A percentile compares a stretch with the other conserved stretches of the same genome.
Evolutionary conservation across 2,797 vertebrate genomes (phyloP).

Genomic region (Rhynchonycteris naso): DNA sequence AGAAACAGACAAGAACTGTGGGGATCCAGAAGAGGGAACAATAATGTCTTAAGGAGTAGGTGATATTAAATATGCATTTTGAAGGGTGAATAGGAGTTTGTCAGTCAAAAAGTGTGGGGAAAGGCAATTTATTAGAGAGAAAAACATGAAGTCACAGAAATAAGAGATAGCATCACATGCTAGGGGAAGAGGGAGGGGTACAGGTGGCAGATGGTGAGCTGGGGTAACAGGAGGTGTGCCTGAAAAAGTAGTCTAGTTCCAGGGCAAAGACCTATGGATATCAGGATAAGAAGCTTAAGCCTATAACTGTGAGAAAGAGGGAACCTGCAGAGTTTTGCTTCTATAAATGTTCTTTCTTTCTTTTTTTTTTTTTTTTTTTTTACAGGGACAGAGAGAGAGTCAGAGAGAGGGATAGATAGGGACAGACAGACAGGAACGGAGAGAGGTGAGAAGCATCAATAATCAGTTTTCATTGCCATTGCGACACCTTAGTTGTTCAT

Average conservation of each 20-base stretch:
- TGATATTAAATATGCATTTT: background rate
- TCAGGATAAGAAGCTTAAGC: background rate
- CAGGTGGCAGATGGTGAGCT: fast-evolving
- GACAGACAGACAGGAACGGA: too few relatives aligned
- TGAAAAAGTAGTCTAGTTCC: background rate
- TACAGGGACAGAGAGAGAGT: too few relatives aligned
- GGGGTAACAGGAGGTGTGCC: background rate
- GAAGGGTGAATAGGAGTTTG: conserved; percentile 6
- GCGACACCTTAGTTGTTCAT: too few relatives aligned
- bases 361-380: too few relatives aligned
- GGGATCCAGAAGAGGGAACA: background rate
- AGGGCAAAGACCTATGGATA: background rate
- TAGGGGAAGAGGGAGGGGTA: background rate
- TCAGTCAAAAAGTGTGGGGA: background rate
- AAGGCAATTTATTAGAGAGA: background rate
- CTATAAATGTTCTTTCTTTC: background rate
- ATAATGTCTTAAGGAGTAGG: background rate
- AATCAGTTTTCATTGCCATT: too few relatives aligned
- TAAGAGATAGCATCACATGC: background rate
- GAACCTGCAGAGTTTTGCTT: background rate
- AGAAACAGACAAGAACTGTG: background rate
- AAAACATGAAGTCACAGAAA: background rate
- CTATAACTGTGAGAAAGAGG: background rate
- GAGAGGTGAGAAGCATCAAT: too few relatives aligned
- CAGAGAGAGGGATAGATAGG: too few relatives aligned